Base-by-base conservation (phyloP, 2,888 invertebrate genomes). In the Brachycybe producta region DNA sequence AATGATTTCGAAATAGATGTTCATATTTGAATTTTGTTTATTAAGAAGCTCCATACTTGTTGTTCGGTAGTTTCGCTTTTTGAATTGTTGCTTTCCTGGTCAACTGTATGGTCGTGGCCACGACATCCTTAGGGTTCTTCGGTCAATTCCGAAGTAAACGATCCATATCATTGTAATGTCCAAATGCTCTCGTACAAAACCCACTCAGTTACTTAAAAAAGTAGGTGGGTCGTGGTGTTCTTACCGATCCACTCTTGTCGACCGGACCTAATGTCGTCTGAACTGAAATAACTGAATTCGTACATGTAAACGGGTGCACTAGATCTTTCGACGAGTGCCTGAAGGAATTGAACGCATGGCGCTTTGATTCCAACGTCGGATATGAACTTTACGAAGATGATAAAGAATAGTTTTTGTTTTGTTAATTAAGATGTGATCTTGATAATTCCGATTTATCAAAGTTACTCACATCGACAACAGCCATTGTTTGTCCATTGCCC, bases 331-430 rank as follows among this genome's bases (percentile, higher is more conserved):
- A 60, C 56, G 43, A 65, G 55, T 15, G 61, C 53, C 43, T 62
- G 59, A 51, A 63, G 61, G 42, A 64, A 60, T 48, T 61, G 59
- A 17, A 64, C 57, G 32, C 64, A 63, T 1, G 65, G 65, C 1
- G 64, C 64, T 50, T 62, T 62, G 17, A 65, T 57, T 17, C 63
- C 64, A 13, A 63, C 61, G 56, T 65, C 65, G 5, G 63, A 64
- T 13, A 64, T 63, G 45, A 65, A 61, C 65, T 65, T 56, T n/a
- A 52, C n/a, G 32, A n/a, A 32, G 32, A n/a, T 32, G 11, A 11
- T 11, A 32, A 32, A 32, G 32, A 11, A 11, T 11, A 32, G 32
- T n/a, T 11, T 11, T 11, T 32, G 32, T 32, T 32, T 32, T n/a
- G 32, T 32, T 11, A n/a, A n/a, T n/a, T n/a, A n/a, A n/a, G 11